Base-by-base conservation (phyloP, 2,888 invertebrate genomes). In the Lasioglossum vierecki region DNA sequence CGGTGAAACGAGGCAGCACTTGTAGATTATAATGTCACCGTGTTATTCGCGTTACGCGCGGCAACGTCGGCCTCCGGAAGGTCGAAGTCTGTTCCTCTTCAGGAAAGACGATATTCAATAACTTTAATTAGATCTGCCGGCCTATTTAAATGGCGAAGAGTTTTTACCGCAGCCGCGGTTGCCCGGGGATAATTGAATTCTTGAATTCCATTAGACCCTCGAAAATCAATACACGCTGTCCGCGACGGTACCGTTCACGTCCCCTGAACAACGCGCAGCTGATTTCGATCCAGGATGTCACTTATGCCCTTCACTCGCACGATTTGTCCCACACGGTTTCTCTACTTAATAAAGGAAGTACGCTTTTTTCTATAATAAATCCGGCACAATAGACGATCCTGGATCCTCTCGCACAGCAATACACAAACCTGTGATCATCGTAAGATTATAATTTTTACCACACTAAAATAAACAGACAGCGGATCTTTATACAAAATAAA, bases 121-220 rank as follows among this genome's bases (percentile, higher is more conserved):
- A 68, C 30, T 73, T 73, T 73, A 76, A 57, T 82, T 78, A 75
- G 49, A 30, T 44, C 49, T 6, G 46, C 30, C 26, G 77, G 39
- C 49, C 41, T 30, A 30, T 68, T 78, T 74, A 44, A 68, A 53
- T 44, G 74, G 30, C 35, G 46, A 60, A 15, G 35, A 15, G 39
- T 46, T 75, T 49, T 72, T 41, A 46, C 60, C 72, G 72, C 71
- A 46, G 49, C 15, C 26, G 46, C 68, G 71, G 70, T 60, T 76
- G 41, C 49, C 35, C 41, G 46, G 71, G 53, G 6, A 73, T 76
- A 83, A 83, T 83, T 72, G 80, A 76, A 83, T 80, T 73, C 72
- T 53, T 66, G 72, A 82, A 66, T 82, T 82, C 60, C 53, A 72
- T 73, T 82, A 66, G 66, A 74, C 68, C n/a, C 66, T 80, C 66